phyloP scores from a whole-genome alignment of 2,113 vertebrate genomes.

The Thinocorus orbignyianus region DNA sequence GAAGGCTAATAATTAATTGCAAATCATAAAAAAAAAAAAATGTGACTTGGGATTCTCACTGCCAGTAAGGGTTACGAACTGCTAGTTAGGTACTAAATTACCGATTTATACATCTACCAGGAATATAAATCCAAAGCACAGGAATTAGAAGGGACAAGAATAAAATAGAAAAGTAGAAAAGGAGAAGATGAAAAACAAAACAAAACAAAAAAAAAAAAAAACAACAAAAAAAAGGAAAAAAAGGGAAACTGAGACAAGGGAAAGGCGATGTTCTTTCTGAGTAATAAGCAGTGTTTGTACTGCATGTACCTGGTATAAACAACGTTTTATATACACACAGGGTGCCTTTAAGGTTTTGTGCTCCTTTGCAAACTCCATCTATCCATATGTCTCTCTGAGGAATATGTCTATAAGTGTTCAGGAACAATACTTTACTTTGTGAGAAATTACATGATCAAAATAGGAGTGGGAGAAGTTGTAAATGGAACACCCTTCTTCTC shows the following conservation, averaged over 20 bases:
- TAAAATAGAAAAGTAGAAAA: not conserved
- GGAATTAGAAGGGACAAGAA: not conserved
- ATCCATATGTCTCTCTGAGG: not conserved
- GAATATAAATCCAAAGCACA: not conserved
- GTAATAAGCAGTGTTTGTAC: not conserved
- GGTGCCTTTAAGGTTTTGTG: not conserved
- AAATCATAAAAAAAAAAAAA: not conserved
- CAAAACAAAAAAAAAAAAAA: not conserved
- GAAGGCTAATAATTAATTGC: not conserved
- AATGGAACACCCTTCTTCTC: not conserved
- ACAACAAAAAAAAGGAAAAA: not conserved
- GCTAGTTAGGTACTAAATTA: not conserved
- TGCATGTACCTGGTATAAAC: not conserved
- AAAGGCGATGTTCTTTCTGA: not conserved
- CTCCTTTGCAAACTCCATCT: not conserved
- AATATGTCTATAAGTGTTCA: not conserved
- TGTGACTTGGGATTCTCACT: not conserved
- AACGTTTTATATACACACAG: not conserved
- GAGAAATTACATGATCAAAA: not conserved
- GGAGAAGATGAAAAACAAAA: not conserved
- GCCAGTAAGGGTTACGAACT: not conserved
- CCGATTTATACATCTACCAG: not conserved
- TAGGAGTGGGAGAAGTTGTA: not conserved
- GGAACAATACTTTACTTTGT: not conserved
- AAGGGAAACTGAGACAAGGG: not conserved